phyloP scores from a whole-genome alignment of 92 coral and sea anemone genomes.

The Zoanthus solanderi region DNA sequence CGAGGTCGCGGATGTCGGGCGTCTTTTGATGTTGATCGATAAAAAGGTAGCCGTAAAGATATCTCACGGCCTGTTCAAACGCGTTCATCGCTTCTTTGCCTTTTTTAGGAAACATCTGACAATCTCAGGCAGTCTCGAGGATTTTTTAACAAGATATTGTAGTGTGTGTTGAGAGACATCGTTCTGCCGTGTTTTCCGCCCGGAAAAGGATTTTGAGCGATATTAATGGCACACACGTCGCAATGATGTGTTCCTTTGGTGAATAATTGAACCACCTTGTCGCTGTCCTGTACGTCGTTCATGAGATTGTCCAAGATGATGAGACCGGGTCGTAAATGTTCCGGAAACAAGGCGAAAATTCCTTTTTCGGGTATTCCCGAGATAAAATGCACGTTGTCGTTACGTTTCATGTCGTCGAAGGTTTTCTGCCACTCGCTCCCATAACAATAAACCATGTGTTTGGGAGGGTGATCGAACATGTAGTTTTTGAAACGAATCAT shows the following conservation, averaged over 20 bases:
- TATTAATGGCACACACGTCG: neutral
- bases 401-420: neutral
- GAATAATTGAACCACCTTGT: neutral
- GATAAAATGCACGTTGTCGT: neutral
- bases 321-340: conserved; percentile 10
- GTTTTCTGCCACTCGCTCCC: too few species aligned
- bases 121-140: neutral
- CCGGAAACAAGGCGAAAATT: neutral
- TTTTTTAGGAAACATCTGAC: neutral
- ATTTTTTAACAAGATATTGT: neutral
- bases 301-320: conserved; percentile 32
- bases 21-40: neutral
- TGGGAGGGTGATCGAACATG: too few species aligned
- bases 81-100: neutral
- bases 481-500: too few species aligned
- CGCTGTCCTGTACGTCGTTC: neutral
- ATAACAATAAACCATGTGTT: too few species aligned
- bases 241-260: conserved; percentile 14
- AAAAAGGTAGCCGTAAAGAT: neutral
- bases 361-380: too few species aligned
- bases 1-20: neutral
- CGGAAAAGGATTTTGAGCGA: conserved; percentile 2
- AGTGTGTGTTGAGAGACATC: neutral
- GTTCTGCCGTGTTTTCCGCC: neutral
- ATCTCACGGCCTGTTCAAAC: neutral